Base-by-base conservation (phyloP, 2,113 vertebrate genomes). In the Cranoglanis bouderius region DNA sequence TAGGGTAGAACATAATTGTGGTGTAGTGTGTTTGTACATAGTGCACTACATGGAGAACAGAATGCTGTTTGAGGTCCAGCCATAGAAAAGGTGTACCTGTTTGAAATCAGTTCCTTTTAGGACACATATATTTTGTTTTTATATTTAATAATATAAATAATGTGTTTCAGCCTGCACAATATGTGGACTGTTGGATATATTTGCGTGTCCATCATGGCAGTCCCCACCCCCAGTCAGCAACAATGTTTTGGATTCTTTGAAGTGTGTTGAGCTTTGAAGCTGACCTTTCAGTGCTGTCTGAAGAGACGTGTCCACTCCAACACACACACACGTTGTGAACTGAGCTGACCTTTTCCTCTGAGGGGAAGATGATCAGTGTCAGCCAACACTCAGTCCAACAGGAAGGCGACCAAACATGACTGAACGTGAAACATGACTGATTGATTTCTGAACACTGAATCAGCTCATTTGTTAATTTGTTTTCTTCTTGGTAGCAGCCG, bases 221-320 rank as follows among this genome's bases (percentile, higher is more conserved):
- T 40, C 38, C 65, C 43, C 49, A 19, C 14, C 2, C 26, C 29
- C 35, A 80, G 19, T 61, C 24, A 51, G 65, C 38, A 59, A 24
- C 85, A 84, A 53, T 61, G 83, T 38, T 40, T 88, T 86, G 35
- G 65, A 29, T 53, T 55, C 72, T 94, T 90, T 91, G 90, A 93
- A 89, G 90, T 86, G 40, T 29, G 89, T 87, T 85, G 38, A 32
- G 85, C 92, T 95, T 94, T 95, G 93, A 94, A 93, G 84, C 57
- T 92, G 93, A 94, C 93, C 92, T 95, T 95, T 93, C 53, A 43
- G 26, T 67, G 78, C 89, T 88, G 84, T 89, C 85, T 89, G 90
- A 92, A 87, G 89, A 38, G 82, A 81, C 59, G 61, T 46, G 88
- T 89, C 51, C 80, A 86, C 72, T 55, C 63, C 84, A 53, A 89